phyloP scores from a whole-genome alignment of 2,797 vertebrate genomes.

The Luscinia luscinia region DNA sequence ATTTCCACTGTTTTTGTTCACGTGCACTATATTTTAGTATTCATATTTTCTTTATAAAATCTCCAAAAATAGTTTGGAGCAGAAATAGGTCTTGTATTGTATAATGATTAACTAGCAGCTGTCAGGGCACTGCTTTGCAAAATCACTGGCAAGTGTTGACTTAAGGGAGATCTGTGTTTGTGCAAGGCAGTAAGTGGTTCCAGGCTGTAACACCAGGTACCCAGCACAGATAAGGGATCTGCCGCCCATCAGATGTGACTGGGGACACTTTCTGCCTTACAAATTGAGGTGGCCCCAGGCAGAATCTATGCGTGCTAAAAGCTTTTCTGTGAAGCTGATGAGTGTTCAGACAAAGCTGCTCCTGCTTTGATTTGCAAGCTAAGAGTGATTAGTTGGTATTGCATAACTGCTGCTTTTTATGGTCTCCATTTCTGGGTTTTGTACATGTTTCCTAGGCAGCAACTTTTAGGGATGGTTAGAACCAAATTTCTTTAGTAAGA shows the following conservation, averaged over 20 bases:
- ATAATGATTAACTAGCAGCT: conserved; percentile 6
- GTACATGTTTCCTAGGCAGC: neutral
- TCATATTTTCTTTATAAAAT: neutral
- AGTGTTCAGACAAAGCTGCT: neutral
- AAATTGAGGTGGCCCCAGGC: neutral
- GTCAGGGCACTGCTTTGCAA: neutral
- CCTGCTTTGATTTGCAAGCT: neutral
- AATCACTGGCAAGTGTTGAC: neutral
- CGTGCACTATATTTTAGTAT: neutral
- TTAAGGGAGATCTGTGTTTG: neutral
- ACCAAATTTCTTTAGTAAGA: neutral
- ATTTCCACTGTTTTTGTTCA: neutral
- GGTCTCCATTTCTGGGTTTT: neutral
- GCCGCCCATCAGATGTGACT: neutral
- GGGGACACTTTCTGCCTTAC: neutral
- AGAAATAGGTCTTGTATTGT: neutral
- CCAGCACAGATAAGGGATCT: neutral
- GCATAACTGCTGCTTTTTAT: neutral
- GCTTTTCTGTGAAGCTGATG: neutral
- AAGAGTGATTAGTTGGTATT: neutral
- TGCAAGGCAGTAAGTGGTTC: neutral
- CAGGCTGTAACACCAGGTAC: neutral
- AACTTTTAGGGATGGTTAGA: neutral
- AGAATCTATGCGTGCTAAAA: neutral
- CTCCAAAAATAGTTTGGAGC: neutral